Percentiles rank a stretch among this genome's conserved stretches.
These are phyloP conservation scores for Prosopocoilus inquinatus DNA, from an alignment of 2,888 invertebrate genomes.

Conservation along the genomic window DNA sequence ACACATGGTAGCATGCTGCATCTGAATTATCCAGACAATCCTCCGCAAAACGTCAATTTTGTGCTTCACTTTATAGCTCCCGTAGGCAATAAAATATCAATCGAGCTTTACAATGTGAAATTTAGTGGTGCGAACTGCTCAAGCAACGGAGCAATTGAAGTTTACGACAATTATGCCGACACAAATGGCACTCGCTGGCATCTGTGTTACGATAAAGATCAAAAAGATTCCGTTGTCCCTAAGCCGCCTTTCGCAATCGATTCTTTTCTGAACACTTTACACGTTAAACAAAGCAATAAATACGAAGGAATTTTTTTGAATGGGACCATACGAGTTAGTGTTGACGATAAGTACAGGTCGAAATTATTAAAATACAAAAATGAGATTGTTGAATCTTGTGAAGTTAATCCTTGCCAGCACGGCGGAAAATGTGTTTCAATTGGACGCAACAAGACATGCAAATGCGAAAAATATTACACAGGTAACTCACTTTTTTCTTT, in stretches of 20 bases:
- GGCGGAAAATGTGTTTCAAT: slow-evolving; percentile 66
- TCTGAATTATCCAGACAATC: slow-evolving; percentile 59
- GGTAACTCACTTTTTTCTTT: slow-evolving; percentile 53
- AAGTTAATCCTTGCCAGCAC: slow-evolving; percentile 71
- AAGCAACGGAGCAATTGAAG: slow-evolving; percentile 41
- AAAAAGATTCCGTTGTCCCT: slow-evolving; percentile 41
- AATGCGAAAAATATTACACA: slow-evolving; percentile 70
- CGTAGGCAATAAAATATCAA: slow-evolving; percentile 53
- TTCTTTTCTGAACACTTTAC: slow-evolving; percentile 66
- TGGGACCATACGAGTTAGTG: slow-evolving; percentile 60
- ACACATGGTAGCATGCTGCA: slow-evolving; percentile 55
- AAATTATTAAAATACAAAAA: slow-evolving; percentile 62
- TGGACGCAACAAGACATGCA: slow-evolving; percentile 61
- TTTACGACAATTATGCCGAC: slow-evolving; percentile 68
- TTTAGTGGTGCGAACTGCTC: slow-evolving; percentile 44
- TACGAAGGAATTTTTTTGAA: slow-evolving; percentile 57
- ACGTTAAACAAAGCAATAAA: slow-evolving; percentile 56
- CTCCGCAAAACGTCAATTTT: slow-evolving; percentile 55
- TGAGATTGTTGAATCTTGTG: slow-evolving; percentile 65
- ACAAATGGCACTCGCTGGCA: slow-evolving; percentile 69
- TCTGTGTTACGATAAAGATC: slow-evolving; percentile 54
- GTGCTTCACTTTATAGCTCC: slow-evolving; percentile 59
- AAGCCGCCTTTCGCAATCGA: slow-evolving; percentile 58
- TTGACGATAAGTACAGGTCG: slow-evolving; percentile 63
- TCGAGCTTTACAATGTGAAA: slow-evolving; percentile 54